Percentiles rank a stretch among this genome's conserved stretches.
phyloP scores from a whole-genome alignment of 2,113 vertebrate species.

The Rhabdomys dilectus region DNA sequence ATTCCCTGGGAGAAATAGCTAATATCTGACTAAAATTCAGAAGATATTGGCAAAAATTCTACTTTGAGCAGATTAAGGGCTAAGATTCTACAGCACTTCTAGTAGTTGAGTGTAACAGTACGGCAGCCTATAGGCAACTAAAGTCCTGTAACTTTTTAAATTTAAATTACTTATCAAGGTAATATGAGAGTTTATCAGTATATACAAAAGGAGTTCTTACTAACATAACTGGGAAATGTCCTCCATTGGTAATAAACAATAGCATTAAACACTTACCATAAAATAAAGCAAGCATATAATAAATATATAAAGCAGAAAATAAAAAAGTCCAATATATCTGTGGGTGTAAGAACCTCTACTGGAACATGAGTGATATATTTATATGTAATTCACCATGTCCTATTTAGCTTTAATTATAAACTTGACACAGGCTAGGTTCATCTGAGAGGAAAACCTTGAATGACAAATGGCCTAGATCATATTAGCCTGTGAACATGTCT shows the following conservation, averaged over 20 bases:
- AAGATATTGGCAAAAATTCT: background rate
- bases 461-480: background rate
- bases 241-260: background rate
- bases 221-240: background rate
- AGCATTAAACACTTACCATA: background rate
- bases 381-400: background rate
- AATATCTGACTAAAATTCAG: background rate
- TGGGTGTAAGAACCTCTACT: background rate
- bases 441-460: background rate
- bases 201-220: background rate
- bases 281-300: background rate
- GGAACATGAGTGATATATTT: background rate
- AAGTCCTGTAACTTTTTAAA: background rate
- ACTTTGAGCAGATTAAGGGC: background rate
- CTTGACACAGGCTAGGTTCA: background rate
- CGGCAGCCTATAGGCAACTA: background rate
- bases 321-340: background rate
- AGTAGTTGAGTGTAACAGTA: background rate
- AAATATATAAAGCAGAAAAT: too few species aligned
- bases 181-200: background rate
- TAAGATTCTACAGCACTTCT: background rate
- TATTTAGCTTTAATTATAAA: background rate
- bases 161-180: background rate
- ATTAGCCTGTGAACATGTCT: background rate
- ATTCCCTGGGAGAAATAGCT: background rate